Conservation (phyloP, 2,888 invertebrate species). For the Diaperis boleti region DNA sequence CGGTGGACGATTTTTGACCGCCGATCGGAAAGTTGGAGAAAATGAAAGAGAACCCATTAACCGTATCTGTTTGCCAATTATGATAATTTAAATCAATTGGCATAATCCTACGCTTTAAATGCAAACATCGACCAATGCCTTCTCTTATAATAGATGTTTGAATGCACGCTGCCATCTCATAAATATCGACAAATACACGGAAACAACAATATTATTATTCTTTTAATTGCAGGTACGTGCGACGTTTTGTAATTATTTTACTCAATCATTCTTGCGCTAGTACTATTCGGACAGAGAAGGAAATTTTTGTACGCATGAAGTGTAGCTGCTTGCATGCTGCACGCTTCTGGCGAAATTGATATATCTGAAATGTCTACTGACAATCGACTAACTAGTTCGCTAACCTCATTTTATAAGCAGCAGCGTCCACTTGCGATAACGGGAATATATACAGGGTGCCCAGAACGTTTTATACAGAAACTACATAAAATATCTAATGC, state of each 20-base stretch:
- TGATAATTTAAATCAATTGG: conserved; percentile 48
- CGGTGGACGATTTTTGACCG: conserved; percentile 1
- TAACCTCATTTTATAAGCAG: too few species aligned
- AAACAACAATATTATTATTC: conserved; percentile 29
- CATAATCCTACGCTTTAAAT: conserved; percentile 50
- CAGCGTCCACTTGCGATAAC: too few species aligned
- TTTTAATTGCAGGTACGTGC: conserved; percentile 32
- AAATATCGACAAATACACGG: conserved; percentile 26
- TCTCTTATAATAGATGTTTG: conserved; percentile 33
- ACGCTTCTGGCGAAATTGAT: too few species aligned
- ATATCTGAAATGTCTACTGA: too few species aligned
- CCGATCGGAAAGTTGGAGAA: background rate
- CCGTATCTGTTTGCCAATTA: conserved; percentile 45
- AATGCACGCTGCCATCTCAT: conserved; percentile 26
- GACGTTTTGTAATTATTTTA: background rate
- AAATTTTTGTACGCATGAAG: too few species aligned
- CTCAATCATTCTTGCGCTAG: background rate
- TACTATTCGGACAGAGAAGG: too few species aligned
- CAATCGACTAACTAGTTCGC: too few species aligned
- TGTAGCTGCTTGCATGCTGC: too few species aligned
- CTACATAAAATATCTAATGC: too few species aligned
- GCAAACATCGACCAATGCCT: conserved; percentile 40
- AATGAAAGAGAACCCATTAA: conserved; percentile 9
- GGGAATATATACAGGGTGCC: too few species aligned
- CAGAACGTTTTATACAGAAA: too few species aligned